phyloP scores from a whole-genome alignment of 2,113 vertebrate species.

The Misgurnus anguillicaudatus region DNA sequence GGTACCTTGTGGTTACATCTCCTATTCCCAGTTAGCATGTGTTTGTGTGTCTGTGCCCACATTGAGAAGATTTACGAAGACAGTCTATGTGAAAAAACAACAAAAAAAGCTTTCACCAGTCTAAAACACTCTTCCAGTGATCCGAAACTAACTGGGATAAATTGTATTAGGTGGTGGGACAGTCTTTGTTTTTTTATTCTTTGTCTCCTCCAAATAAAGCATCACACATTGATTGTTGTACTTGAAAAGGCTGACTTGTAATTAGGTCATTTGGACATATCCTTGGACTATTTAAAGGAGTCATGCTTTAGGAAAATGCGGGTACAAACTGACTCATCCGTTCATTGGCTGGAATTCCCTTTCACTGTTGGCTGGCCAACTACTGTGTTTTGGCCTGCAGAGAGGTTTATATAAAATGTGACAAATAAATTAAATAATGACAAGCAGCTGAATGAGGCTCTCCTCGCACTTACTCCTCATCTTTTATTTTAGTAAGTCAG shows the following conservation, averaged over 20 bases:
- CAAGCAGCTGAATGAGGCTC: slow-evolving; percentile 52
- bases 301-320: slow-evolving; percentile 71
- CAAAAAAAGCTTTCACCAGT: neutral
- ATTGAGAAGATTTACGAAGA: neutral
- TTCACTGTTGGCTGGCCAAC: slow-evolving; percentile 65
- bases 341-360: slow-evolving; percentile 74
- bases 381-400: slow-evolving; percentile 65
- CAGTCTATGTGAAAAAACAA: neutral
- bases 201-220: slow-evolving; percentile 65
- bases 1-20: slow-evolving; percentile 38
- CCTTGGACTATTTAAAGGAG: slow-evolving; percentile 73
- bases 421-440: slow-evolving; percentile 62
- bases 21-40: neutral
- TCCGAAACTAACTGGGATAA: slow-evolving; percentile 50
- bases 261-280: slow-evolving; percentile 79
- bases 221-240: slow-evolving; percentile 66
- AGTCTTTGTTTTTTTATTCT: slow-evolving; percentile 53
- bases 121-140: slow-evolving; percentile 14
- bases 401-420: slow-evolving; percentile 60
- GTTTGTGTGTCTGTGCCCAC: slow-evolving; percentile 19
- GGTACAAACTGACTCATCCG: slow-evolving; percentile 70
- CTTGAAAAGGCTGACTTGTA: slow-evolving; percentile 71
- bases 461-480: slow-evolving; percentile 53
- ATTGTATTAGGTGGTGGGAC: slow-evolving; percentile 52
- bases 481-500: slow-evolving; percentile 35